Evolutionary conservation across 2,888 invertebrate genomes (phyloP).

Genomic region (Muschampia plurimacula): DNA sequence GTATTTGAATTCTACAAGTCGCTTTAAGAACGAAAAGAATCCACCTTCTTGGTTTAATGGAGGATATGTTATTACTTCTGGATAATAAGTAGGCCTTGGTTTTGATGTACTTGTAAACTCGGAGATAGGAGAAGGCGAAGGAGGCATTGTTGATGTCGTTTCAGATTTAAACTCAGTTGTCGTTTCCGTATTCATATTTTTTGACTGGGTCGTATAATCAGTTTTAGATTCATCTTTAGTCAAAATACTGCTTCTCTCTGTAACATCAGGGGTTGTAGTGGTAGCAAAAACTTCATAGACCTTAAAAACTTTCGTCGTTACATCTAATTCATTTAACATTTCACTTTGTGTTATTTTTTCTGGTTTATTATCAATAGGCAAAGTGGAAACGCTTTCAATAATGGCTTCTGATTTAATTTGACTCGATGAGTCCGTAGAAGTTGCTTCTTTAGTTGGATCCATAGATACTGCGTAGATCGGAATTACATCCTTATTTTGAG

Average conservation of each 20-base stretch:
- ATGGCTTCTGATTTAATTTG: conserved; percentile 56
- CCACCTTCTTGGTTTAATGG: conserved; percentile 70
- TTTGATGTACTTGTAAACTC: conserved; percentile 51
- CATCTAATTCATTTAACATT: conserved; percentile 60
- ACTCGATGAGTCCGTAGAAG: conserved; percentile 48
- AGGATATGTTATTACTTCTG: conserved; percentile 75
- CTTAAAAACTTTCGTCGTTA: conserved; percentile 69
- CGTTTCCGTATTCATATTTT: conserved; percentile 67
- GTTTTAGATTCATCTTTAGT: conserved; percentile 49
- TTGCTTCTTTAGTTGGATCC: conserved; percentile 52
- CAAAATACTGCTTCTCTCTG: conserved; percentile 52
- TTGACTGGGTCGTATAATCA: conserved; percentile 61
- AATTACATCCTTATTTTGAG: conserved; percentile 56
- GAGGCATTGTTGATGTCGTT: conserved; percentile 68
- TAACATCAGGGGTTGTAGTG: conserved; percentile 52
- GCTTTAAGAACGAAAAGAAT: conserved; percentile 86
- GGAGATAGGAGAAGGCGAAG: conserved; percentile 56
- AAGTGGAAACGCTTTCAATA: conserved; percentile 75
- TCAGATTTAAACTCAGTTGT: conserved; percentile 72
- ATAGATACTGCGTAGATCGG: conserved; percentile 63
- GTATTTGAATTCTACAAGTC: conserved; percentile 89
- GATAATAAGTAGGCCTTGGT: conserved; percentile 57
- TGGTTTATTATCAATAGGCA: conserved; percentile 62
- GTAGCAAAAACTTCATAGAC: conserved; percentile 73
- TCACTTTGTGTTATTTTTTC: conserved; percentile 59